Conservation (phyloP, 1,140 invertebrate species). For the Zelostemma sp. region DNA sequence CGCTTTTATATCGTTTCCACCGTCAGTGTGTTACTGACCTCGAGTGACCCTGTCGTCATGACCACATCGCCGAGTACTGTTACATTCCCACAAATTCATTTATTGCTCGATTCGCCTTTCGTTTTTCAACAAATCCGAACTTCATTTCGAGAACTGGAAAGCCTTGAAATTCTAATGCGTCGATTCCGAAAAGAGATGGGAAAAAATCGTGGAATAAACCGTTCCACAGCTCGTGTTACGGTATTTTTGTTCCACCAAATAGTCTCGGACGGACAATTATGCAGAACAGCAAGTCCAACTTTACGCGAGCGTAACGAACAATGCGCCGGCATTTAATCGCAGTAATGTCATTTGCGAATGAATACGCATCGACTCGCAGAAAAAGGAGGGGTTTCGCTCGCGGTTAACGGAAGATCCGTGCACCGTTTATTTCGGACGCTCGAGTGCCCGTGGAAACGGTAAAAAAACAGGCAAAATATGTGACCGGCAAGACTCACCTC, state of each 20-base stretch:
- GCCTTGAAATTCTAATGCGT: too few species aligned
- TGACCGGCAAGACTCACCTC: slow-evolving; percentile 62
- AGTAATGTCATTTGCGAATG: slow-evolving; percentile 16
- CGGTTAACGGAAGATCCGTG: slow-evolving; percentile 56
- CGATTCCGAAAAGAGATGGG: too few species aligned
- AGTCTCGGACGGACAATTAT: too few species aligned
- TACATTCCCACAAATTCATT: slow-evolving; percentile 55
- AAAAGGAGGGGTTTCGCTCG: slow-evolving; percentile 17
- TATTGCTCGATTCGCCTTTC: slow-evolving; percentile 31
- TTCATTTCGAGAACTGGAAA: neutral
- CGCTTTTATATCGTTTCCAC: slow-evolving; percentile 50
- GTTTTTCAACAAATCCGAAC: slow-evolving; percentile 7
- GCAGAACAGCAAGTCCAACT: neutral
- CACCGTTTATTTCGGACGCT: slow-evolving; percentile 54
- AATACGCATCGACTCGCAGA: slow-evolving; percentile 26
- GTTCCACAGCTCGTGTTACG: too few species aligned
- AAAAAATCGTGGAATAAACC: too few species aligned
- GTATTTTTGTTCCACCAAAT: too few species aligned
- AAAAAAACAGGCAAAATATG: slow-evolving; percentile 35
- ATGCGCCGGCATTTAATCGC: slow-evolving; percentile 20
- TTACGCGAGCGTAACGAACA: slow-evolving; percentile 26
- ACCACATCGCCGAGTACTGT: slow-evolving; percentile 58
- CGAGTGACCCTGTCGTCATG: slow-evolving; percentile 65
- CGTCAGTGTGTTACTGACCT: slow-evolving; percentile 69
- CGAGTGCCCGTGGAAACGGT: slow-evolving; percentile 53